Percentiles rank a stretch among this genome's conserved stretches.
Evolutionary conservation across 1,140 invertebrate species (phyloP).

Genomic region (Cecropterus lyciades): DNA sequence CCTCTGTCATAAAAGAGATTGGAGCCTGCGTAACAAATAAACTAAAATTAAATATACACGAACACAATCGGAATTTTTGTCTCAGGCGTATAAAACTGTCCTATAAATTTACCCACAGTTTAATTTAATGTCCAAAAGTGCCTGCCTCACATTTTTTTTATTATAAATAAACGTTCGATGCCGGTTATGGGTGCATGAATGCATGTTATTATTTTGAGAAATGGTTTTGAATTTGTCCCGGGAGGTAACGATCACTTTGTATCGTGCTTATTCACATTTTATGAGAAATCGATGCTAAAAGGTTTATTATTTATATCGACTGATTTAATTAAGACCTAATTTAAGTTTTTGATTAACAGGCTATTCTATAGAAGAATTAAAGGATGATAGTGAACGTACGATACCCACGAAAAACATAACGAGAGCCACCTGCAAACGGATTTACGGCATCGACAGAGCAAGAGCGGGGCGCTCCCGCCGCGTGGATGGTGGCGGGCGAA

Average conservation of each 20-base stretch:
- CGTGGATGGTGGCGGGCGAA: constrained; percentile 81
- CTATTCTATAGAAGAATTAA: constrained; percentile 16
- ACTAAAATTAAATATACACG: constrained; percentile 84
- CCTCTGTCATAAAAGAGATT: constrained; percentile 73
- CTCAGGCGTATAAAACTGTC: constrained; percentile 83
- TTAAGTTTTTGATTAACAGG: constrained; percentile 37
- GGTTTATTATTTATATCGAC: constrained; percentile 14
- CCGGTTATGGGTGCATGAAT: constrained; percentile 75
- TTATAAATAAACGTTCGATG: constrained; percentile 78
- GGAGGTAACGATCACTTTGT: constrained; percentile 56
- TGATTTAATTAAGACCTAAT: constrained; percentile 16
- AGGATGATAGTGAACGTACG: constrained; percentile 12
- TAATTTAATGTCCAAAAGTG: constrained; percentile 83
- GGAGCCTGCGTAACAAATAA: constrained; percentile 78
- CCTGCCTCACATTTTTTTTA: constrained; percentile 78
- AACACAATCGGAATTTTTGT: constrained; percentile 83
- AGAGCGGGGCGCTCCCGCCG: constrained; percentile 69
- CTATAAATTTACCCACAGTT: constrained; percentile 83
- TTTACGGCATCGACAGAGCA: constrained; percentile 35
- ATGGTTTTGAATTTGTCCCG: constrained; percentile 77
- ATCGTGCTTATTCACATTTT: constrained; percentile 51
- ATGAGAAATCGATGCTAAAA: constrained; percentile 35
- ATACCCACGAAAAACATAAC: constrained; percentile 17
- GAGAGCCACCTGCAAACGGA: constrained; percentile 9
- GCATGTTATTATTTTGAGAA: constrained; percentile 79